These are phyloP conservation scores for Scrobipalpa atriplicella DNA, from an alignment of 2,888 invertebrate species.

Conservation along the genomic window DNA sequence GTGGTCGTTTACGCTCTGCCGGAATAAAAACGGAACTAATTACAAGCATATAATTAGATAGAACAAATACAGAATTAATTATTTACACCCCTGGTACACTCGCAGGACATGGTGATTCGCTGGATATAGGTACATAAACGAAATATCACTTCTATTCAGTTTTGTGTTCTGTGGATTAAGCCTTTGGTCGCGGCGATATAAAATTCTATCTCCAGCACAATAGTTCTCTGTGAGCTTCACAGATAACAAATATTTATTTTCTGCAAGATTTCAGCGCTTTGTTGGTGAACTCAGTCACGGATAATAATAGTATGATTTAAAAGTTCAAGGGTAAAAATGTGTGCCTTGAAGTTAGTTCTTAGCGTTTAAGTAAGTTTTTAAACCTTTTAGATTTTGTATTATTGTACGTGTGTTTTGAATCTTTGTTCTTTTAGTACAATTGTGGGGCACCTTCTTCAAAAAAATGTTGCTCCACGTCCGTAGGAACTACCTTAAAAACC, in stretches of 20 bases:
- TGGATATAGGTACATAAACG: too few species aligned
- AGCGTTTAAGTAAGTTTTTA: neutral
- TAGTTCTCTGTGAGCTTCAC: conserved; percentile 30
- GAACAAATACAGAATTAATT: too few species aligned
- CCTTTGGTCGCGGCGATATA: conserved; percentile 30
- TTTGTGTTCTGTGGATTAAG: conserved; percentile 7
- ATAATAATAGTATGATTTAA: conserved; percentile 19
- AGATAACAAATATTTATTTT: conserved; percentile 35
- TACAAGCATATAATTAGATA: too few species aligned
- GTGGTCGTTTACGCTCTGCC: too few species aligned
- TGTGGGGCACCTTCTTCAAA: too few species aligned
- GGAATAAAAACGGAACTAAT: too few species aligned
- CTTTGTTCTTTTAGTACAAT: too few species aligned
- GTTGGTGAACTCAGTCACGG: conserved; percentile 17
- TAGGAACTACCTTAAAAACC: too few species aligned
- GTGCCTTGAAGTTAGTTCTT: neutral
- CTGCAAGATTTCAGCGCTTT: conserved; percentile 19
- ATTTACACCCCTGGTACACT: too few species aligned
- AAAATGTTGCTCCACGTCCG: too few species aligned
- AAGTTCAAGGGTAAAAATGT: conserved; percentile 18
- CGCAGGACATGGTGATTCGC: too few species aligned
- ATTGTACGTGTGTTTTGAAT: neutral
- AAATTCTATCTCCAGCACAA: conserved; percentile 35
- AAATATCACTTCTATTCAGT: neutral
- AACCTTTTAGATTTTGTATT: neutral